Evolutionary conservation across 2,888 invertebrate species (phyloP), one percentile per base, ranked within the genome.

Genomic region (Calameuta pallipes): DNA sequence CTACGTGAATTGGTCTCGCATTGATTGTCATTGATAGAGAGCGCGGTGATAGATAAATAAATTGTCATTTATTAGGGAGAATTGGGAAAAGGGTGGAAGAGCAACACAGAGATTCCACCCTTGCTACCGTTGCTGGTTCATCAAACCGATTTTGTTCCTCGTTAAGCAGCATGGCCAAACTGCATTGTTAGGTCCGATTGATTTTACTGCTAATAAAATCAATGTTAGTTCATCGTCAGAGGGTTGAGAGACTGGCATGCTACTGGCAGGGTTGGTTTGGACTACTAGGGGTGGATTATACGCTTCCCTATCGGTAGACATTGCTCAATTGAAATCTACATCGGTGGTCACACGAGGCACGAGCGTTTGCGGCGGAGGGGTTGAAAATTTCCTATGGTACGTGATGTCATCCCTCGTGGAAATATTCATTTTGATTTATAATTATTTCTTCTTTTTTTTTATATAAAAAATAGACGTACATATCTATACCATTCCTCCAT

Each of bases 311-410:
- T 84, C 84, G 79, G 83, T 84, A 83, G 85, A 83, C 85, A 87
- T 82, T 84, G 84, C 83, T 83, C 86, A 83, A 89, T 89, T 86
- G 88, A 87, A 89, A 89, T 89, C 86, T 87, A 85, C 87, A 85
- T 85, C 84, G 82, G 84, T 84, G 87, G 84, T 84, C 84, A 84
- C 81, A 82, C 83, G 83, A 83, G 82, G 80, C 84, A 82, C 81
- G 80, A 82, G 76, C 82, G 83, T 71, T 71, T 71, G 71, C 34
- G 71, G 71, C 23, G 71, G 23, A 71, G 71, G 71, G 71, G 30
- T 30, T 34, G 71, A 71, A 71, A 71, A 56, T 56, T 56, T 56
- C 56, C 56, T 56, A 23, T 2, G 56, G 56, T 56, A 23, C 56
- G 56, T 56, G 56, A 56, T 23, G 56, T 23, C 9, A 9, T 2